These are phyloP conservation scores for Dryobotodes eremita DNA, from an alignment of 2,888 invertebrate species.

Conservation along the genomic window DNA sequence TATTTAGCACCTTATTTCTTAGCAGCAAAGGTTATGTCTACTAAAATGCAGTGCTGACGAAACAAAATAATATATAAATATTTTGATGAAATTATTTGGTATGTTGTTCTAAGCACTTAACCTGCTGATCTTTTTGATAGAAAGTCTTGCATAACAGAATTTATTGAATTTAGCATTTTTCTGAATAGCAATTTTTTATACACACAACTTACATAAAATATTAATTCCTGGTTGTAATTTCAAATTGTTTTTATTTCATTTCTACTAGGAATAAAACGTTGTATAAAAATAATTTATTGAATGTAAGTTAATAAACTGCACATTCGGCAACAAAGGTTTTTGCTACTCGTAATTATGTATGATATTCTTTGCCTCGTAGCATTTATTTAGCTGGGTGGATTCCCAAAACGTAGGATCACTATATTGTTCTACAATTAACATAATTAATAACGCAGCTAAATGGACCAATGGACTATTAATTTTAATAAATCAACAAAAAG, in stretches of 20 bases:
- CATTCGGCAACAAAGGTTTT: neutral
- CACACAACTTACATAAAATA: neutral
- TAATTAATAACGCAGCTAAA: neutral
- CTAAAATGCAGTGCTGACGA: constrained; percentile 5
- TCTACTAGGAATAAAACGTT: neutral
- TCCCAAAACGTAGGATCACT: neutral
- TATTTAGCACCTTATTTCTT: neutral
- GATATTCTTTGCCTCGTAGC: neutral
- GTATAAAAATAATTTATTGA: neutral
- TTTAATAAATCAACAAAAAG: neutral
- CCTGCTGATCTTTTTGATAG: constrained; percentile 43
- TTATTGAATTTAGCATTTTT: neutral
- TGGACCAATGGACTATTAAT: neutral
- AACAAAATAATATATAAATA: constrained; percentile 16
- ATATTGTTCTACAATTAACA: neutral
- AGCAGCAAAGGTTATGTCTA: neutral
- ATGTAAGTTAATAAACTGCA: neutral
- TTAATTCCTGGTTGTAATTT: neutral
- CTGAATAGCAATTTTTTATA: neutral
- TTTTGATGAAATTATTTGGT: neutral
- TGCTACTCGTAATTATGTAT: no score
- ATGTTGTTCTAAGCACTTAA: constrained; percentile 18
- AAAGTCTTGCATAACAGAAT: constrained; percentile 22
- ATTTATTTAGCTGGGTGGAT: no score
- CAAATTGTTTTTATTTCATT: neutral